Conservation (phyloP, 2,797 vertebrate species). For the Austrolebias charrua region DNA sequence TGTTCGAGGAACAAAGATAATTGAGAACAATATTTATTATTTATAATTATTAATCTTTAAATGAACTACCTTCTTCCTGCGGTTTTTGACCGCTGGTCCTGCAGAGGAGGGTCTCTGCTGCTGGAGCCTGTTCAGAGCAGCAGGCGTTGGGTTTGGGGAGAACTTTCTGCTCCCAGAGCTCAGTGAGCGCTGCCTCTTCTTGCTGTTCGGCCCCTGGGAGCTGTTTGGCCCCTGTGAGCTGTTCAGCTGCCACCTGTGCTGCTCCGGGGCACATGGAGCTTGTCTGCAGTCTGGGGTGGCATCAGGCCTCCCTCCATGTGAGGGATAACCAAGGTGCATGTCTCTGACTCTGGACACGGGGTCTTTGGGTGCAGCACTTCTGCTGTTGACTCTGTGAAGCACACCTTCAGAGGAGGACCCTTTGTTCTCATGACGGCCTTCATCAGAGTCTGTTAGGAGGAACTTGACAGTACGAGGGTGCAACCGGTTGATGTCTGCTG, state of each 20-base stretch:
- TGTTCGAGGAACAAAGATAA: conserved; percentile 37
- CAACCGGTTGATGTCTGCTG: conserved; percentile 46
- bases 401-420: conserved; percentile 73
- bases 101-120: conserved; percentile 76
- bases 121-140: conserved; percentile 37
- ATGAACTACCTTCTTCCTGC: conserved; percentile 69
- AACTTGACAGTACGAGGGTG: conserved; percentile 56
- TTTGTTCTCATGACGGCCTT: conserved; percentile 76
- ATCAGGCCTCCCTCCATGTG: conserved; percentile 19
- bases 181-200: conserved; percentile 74
- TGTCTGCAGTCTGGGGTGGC: conserved; percentile 40
- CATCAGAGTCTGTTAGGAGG: conserved; percentile 67
- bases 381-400: conserved; percentile 2
- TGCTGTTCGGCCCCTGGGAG: conserved; percentile 69
- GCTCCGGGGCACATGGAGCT: conserved; percentile 31
- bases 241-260: conserved; percentile 40
- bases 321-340: conserved; percentile 35
- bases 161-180: too few relatives aligned
- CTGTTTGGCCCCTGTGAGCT: too few relatives aligned
- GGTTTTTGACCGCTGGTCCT: conserved; percentile 72
- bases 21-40: neutral
- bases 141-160: conserved; percentile 43
- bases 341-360: conserved; percentile 58
- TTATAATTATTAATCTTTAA: neutral
- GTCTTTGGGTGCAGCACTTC: conserved; percentile 48